Evolutionary conservation across 2,113 vertebrate genomes (phyloP).

Genomic region (Podarcis raffonei): DNA sequence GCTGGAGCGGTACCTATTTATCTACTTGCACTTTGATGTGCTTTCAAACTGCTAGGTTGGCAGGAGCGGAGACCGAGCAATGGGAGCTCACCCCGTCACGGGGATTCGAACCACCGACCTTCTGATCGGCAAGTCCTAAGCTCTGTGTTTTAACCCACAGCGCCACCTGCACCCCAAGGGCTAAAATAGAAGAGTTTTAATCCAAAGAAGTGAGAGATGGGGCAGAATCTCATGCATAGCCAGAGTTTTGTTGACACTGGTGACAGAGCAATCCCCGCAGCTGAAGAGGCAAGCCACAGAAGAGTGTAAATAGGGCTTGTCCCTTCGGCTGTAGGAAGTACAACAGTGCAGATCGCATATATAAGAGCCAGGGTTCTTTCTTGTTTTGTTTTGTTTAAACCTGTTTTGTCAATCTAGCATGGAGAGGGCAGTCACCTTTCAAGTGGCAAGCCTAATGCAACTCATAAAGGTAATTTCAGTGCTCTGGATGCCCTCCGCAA

Average conservation of each 20-base stretch:
- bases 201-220: background rate
- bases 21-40: too few species aligned
- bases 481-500: constrained; percentile 18
- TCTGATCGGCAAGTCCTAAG: too few species aligned
- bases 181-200: background rate
- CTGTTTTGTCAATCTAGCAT: background rate
- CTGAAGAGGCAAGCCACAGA: background rate
- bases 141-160: too few species aligned
- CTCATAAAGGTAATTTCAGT: constrained; percentile 8
- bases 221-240: background rate
- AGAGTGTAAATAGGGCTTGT: background rate
- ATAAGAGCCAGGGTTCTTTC: background rate
- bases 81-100: too few species aligned
- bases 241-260: background rate
- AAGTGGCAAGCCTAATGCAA: background rate
- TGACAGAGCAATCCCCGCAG: too few species aligned
- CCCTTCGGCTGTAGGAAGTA: background rate
- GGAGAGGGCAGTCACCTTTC: background rate
- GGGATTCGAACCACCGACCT: too few species aligned
- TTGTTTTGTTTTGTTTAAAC: too few species aligned
- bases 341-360: background rate
- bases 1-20: too few species aligned
- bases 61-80: too few species aligned
- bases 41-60: too few species aligned
- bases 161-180: background rate